Evolutionary conservation across 1,140 invertebrate genomes (phyloP).

Genomic region (Maniola jurtina): DNA sequence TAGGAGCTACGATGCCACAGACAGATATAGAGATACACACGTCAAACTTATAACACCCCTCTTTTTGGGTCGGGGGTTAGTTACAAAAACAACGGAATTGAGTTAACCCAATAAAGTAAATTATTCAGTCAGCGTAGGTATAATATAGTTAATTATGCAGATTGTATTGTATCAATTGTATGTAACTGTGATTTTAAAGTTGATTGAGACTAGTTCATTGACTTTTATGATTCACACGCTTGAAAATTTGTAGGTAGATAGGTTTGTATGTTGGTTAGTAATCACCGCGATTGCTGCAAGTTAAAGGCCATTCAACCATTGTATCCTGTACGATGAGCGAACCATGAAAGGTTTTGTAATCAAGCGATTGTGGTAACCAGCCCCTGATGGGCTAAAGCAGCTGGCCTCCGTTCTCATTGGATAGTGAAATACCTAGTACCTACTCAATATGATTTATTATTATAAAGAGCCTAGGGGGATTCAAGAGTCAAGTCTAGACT

Average conservation of each 20-base stretch:
- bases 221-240: conserved; percentile 25
- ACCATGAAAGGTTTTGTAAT: conserved; percentile 7
- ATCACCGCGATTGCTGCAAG: conserved; percentile 39
- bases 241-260: conserved; percentile 19
- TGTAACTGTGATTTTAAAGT: conserved; percentile 20
- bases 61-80: no score
- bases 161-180: conserved; percentile 16
- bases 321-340: conserved; percentile 40
- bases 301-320: conserved; percentile 47
- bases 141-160: neutral
- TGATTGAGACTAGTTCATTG: conserved; percentile 31
- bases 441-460: no score
- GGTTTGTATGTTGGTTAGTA: conserved; percentile 32
- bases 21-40: no score
- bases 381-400: neutral
- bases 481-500: no score
- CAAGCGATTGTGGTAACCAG: neutral
- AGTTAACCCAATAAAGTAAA: conserved; percentile 18
- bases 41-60: no score
- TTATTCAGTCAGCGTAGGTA: conserved; percentile 2
- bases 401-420: neutral
- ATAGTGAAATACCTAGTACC: no score
- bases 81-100: conserved; percentile 20
- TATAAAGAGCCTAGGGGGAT: no score
- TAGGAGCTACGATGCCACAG: no score